Percentiles rank a stretch among this genome's conserved stretches.
Evolutionary conservation across 2,888 invertebrate species (phyloP).

Genomic region (Pyralis farinalis): DNA sequence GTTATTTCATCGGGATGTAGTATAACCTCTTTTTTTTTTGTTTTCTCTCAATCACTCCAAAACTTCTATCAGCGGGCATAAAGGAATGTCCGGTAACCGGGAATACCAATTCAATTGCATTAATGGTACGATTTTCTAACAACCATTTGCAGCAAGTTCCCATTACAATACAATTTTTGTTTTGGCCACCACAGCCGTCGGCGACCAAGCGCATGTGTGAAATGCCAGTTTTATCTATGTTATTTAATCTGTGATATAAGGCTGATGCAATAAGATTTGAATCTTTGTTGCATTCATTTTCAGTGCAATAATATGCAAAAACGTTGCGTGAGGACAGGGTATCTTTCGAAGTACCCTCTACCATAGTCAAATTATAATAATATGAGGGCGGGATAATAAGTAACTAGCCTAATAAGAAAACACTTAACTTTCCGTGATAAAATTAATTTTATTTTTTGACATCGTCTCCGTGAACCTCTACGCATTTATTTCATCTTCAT

Average conservation of each 20-base stretch:
- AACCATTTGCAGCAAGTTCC: slow-evolving; percentile 23
- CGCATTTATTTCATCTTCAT: no score
- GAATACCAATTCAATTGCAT: slow-evolving; percentile 22
- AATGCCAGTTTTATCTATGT: slow-evolving; percentile 16
- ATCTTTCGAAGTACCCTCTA: slow-evolving; percentile 29
- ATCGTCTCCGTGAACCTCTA: no score
- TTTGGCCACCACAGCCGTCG: slow-evolving; percentile 28
- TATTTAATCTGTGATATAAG: slow-evolving; percentile 15
- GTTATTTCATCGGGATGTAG: slow-evolving; percentile 16
- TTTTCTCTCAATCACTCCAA: slow-evolving; percentile 21
- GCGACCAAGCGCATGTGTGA: slow-evolving; percentile 19
- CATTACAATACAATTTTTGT: slow-evolving; percentile 24
- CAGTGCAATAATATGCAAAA: slow-evolving; percentile 26
- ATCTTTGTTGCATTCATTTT: slow-evolving; percentile 19
- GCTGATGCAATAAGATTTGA: slow-evolving; percentile 22
- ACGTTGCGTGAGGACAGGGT: slow-evolving; percentile 24
- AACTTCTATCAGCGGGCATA: slow-evolving; percentile 19
- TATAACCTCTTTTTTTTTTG: slow-evolving; percentile 17
- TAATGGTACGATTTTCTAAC: slow-evolving; percentile 14
- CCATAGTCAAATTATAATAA: slow-evolving; percentile 38
- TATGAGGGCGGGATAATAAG: no score
- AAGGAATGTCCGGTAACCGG: slow-evolving; percentile 24
- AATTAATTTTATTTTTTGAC: no score
- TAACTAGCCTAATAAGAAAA: no score
- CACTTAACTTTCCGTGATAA: no score